Evolutionary conservation across 1,140 invertebrate species (phyloP), one percentile per base, ranked within the genome.

Genomic region (Druon quercuslanigerum): DNA sequence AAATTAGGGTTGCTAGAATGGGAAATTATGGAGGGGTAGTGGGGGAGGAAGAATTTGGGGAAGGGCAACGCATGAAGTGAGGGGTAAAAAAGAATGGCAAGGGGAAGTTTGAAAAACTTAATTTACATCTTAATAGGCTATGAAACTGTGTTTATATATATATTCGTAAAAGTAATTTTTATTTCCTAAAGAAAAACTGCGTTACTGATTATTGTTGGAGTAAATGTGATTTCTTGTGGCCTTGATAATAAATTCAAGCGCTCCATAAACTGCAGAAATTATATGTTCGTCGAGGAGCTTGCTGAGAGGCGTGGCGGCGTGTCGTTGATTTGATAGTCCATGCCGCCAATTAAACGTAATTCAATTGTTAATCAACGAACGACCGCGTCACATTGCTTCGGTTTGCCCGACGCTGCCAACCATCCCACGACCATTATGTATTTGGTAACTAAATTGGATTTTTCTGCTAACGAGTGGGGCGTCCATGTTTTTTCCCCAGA

Each of bases 341-440:
- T 79, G 77, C 51, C 72, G 25, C 74, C 78, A 82, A 83, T 82
- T 82, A 83, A 83, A 80, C 76, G 75, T 83, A 83, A 85, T 82
- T 75, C 81, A 81, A 83, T 83, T 83, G 81, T 85, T 85, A 83
- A 85, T 85, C 79, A 85, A 82, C 78, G 79, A 82, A 80, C 74
- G 70, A 78, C 71, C 78, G 77, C 76, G 77, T 80, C 80, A 80
- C 80, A 80, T 79, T 78, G 78, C 77, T 76, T 74, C 71, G 77
- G 77, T 73, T 76, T 79, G 14, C 52, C 14, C 54, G 51, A 66
- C 66, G 54, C 78, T 51, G 17, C 66, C 72, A 54, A 50, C 76
- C 66, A 66, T 85, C 79, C 74, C 82, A 75, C 57, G 77, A 78
- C 79, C 79, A 85, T 85, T 85, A 85, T 72, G 73, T 76, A 71